A percentile compares a stretch with the other conserved stretches of the same genome.
phyloP scores from a whole-genome alignment of 2,797 vertebrate species.

The Lithobates pipiens region DNA sequence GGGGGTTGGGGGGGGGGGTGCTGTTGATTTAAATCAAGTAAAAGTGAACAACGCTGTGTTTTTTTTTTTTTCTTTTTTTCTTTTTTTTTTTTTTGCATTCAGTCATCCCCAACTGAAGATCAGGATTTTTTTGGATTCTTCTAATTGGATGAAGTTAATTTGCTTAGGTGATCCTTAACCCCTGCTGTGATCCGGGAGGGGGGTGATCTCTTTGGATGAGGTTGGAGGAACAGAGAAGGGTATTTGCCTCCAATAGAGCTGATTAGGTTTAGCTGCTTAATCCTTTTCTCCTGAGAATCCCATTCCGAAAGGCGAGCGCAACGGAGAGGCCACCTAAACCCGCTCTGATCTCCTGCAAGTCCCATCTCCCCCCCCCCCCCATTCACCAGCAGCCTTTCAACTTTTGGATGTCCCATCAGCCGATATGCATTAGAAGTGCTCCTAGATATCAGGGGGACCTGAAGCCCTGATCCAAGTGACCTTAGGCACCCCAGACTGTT shows the following conservation, averaged over 20 bases:
- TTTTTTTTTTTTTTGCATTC: not conserved
- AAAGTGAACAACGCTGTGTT: not conserved
- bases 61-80: not conserved
- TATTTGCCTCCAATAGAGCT: conserved; percentile 35
- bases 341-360: not conserved
- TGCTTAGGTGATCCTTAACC: conserved; percentile 47
- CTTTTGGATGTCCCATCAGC: not conserved
- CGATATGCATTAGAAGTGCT: not conserved
- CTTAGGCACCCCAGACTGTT: too few species aligned
- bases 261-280: conserved; percentile 46
- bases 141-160: conserved; percentile 58
- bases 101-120: not conserved
- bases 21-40: not conserved
- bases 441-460: too few species aligned
- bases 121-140: conserved; percentile 14
- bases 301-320: not conserved
- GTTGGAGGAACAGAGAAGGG: not conserved
- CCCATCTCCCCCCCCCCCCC: not conserved
- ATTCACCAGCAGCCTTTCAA: not conserved
- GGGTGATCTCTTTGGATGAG: conserved; percentile 27
- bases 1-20: not conserved
- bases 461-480: too few species aligned
- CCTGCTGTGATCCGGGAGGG: conserved; percentile 45
- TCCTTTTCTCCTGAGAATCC: conserved; percentile 50
- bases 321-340: not conserved